A percentile compares a stretch with the other conserved stretches of the same genome.
phyloP scores from a whole-genome alignment of 2,888 invertebrate genomes.

The Celastrina argiolus region DNA sequence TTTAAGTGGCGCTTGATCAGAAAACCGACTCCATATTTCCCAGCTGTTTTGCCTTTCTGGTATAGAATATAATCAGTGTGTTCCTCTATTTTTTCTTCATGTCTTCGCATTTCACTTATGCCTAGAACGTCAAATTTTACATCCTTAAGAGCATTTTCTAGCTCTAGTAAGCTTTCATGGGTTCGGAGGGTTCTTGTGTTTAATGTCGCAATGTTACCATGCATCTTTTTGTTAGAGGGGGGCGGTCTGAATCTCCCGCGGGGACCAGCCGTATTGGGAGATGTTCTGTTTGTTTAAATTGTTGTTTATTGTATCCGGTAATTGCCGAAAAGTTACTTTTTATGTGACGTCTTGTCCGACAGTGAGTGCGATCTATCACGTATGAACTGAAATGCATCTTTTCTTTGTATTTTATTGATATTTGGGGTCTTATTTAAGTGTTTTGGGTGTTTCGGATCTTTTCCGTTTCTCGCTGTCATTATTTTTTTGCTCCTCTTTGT shows the following conservation, averaged over 20 bases:
- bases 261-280: slow-evolving; percentile 20
- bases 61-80: slow-evolving; percentile 30
- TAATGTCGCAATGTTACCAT: slow-evolving; percentile 24
- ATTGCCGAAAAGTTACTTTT: background rate
- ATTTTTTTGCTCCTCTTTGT: background rate
- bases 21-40: slow-evolving; percentile 21
- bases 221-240: slow-evolving; percentile 26
- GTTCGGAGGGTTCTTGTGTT: slow-evolving; percentile 30
- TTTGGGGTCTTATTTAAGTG: background rate
- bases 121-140: slow-evolving; percentile 30
- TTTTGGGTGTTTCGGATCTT: background rate
- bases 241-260: slow-evolving; percentile 27
- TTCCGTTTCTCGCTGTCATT: slow-evolving; percentile 18
- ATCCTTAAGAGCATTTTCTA: slow-evolving; percentile 25
- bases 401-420: background rate
- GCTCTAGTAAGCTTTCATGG: slow-evolving; percentile 26
- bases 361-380: slow-evolving; percentile 15
- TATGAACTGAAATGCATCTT: slow-evolving; percentile 15
- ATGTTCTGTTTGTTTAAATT: background rate
- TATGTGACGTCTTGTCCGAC: slow-evolving; percentile 11
- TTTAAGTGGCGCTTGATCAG: slow-evolving; percentile 26
- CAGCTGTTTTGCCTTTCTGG: slow-evolving; percentile 25
- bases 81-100: too few species aligned
- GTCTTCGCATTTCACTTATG: slow-evolving; percentile 30
- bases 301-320: background rate